These are phyloP conservation scores for Neelides folsomi DNA, from an alignment of 2,888 invertebrate genomes.

Conservation along the genomic window DNA sequence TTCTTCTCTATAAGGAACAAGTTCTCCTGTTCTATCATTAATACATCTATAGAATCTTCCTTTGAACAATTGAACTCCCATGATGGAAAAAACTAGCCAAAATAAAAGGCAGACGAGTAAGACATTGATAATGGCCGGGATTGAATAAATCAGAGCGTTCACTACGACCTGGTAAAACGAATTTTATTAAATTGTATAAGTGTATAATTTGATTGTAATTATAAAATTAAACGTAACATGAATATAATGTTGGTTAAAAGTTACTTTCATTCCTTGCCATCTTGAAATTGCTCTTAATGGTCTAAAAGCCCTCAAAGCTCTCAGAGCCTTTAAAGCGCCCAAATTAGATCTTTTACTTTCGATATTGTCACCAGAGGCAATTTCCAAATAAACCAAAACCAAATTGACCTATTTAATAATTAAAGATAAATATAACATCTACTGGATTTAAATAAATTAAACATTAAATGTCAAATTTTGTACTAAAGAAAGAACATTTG, in stretches of 20 bases:
- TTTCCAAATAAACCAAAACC: too few relatives aligned
- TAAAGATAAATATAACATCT: too few relatives aligned
- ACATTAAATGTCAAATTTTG: too few relatives aligned
- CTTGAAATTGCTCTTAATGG: conserved; percentile 89
- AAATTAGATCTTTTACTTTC: not conserved
- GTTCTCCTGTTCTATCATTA: conserved; percentile 56
- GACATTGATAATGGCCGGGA: conserved; percentile 94
- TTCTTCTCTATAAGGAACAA: conserved; percentile 50
- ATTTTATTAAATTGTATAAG: too few relatives aligned
- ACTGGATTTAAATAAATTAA: too few relatives aligned
- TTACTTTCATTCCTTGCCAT: conserved; percentile 92
- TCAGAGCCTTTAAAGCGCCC: conserved; percentile 6
- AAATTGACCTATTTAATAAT: too few relatives aligned
- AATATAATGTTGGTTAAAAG: conserved; percentile 13
- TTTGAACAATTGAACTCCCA: conserved; percentile 94
- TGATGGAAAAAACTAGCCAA: conserved; percentile 95
- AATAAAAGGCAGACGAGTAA: conserved; percentile 90
- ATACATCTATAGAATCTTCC: conserved; percentile 92
- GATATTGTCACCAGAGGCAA: too few relatives aligned
- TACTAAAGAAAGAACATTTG: not conserved
- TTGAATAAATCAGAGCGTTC: conserved; percentile 93
- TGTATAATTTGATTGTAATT: too few relatives aligned
- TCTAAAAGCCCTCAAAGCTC: conserved; percentile 72
- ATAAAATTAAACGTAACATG: too few relatives aligned
- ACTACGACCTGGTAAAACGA: conserved; percentile 61